phyloP scores from a whole-genome alignment of 2,113 vertebrate genomes.

The Eurypyga helias region DNA sequence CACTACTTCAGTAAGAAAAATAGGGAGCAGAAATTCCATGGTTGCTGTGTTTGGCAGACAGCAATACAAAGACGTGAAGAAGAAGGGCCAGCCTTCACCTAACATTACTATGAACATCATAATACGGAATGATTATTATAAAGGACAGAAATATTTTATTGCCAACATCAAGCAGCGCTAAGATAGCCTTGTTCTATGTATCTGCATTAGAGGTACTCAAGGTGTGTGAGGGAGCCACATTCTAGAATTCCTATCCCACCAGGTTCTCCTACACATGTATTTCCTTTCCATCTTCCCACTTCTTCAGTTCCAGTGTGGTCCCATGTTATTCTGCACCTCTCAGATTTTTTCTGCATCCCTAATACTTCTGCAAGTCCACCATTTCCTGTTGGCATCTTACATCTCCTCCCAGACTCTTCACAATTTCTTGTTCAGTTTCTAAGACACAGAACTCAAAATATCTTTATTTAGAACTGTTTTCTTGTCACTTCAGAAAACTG shows the following conservation, averaged over 20 bases:
- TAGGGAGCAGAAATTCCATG: background rate
- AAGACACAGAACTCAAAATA: background rate
- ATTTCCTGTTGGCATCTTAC: background rate
- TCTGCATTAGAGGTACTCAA: background rate
- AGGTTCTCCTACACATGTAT: background rate
- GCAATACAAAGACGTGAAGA: background rate
- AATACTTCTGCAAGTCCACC: background rate
- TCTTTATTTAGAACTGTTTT: slow-evolving; percentile 40
- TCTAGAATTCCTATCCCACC: background rate
- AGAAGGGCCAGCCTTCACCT: background rate
- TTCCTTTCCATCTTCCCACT: background rate
- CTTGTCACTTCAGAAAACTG: slow-evolving; percentile 23
- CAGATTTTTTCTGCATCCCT: background rate
- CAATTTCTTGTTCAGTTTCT: background rate
- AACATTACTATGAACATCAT: background rate
- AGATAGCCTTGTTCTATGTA: background rate
- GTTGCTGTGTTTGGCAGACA: background rate
- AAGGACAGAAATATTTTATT: background rate
- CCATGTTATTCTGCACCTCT: background rate
- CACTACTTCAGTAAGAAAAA: background rate
- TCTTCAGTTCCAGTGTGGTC: background rate
- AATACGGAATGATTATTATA: background rate
- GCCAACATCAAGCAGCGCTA: background rate
- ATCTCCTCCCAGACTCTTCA: background rate
- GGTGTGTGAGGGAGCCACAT: background rate